These are phyloP conservation scores for Camelus bactrianus DNA, from an alignment of 2,113 vertebrate species.

Conservation along the genomic window DNA sequence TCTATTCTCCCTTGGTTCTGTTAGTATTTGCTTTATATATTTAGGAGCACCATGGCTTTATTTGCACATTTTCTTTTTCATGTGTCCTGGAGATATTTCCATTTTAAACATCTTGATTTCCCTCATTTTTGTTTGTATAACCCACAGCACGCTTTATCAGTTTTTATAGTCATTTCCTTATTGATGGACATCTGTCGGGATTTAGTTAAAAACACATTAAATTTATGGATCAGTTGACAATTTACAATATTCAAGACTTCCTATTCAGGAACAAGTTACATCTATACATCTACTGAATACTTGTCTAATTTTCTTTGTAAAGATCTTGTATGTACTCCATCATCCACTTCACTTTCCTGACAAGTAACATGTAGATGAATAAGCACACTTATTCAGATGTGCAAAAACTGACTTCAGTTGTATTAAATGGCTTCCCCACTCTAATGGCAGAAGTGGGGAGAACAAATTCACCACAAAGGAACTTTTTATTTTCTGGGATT, in stretches of 20 bases:
- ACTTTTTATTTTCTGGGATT: not conserved
- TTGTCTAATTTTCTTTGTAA: not conserved
- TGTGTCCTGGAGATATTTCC: not conserved
- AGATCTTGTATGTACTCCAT: not conserved
- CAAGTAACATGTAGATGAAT: not conserved
- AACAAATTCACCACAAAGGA: not conserved
- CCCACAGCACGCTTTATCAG: not conserved
- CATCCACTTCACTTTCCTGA: not conserved
- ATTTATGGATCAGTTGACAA: not conserved
- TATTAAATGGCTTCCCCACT: not conserved
- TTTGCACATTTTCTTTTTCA: not conserved
- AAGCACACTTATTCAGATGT: not conserved
- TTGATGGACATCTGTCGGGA: not conserved
- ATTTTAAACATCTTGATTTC: slow-evolving; percentile 17
- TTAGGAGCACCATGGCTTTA: not conserved
- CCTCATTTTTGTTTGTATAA: not conserved
- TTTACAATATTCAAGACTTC: not conserved
- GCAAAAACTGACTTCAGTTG: not conserved
- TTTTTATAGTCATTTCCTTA: not conserved
- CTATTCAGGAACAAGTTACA: not conserved
- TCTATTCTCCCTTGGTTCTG: not conserved
- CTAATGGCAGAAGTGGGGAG: not conserved
- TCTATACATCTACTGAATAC: not conserved
- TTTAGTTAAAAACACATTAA: slow-evolving; percentile 21
- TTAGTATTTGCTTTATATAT: not conserved